phyloP scores from a whole-genome alignment of 1,140 invertebrate species.

The Drosophila watanabei region DNA sequence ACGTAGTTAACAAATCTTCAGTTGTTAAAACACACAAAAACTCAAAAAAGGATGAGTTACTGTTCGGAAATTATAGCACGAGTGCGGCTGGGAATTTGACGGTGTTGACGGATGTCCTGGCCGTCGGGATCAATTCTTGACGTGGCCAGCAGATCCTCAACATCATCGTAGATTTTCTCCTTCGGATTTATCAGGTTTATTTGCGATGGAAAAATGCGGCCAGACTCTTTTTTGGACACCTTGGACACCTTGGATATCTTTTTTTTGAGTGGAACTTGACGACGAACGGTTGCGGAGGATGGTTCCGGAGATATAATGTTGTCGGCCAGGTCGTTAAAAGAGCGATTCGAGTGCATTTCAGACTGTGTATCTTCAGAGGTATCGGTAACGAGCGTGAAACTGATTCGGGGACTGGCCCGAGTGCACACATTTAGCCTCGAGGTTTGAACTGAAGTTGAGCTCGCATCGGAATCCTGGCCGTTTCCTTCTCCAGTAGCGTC shows the following conservation, averaged over 20 bases:
- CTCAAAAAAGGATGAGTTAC: background rate
- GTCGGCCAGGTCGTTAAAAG: conserved; percentile 19
- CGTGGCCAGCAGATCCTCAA: conserved; percentile 38
- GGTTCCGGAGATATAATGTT: background rate
- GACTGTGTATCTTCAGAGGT: background rate
- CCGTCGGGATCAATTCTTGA: conserved; percentile 6
- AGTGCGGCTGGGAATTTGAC: background rate
- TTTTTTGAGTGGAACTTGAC: background rate
- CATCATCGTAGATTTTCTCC: conserved; percentile 1
- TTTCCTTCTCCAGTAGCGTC: background rate
- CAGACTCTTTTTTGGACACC: background rate
- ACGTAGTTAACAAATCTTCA: background rate
- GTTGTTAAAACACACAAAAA: background rate
- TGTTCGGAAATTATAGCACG: background rate
- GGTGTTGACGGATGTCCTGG: conserved; percentile 20
- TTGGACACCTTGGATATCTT: background rate
- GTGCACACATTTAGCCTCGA: conserved; percentile 1
- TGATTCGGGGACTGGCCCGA: conserved; percentile 1
- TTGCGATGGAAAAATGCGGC: background rate
- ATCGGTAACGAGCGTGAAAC: background rate
- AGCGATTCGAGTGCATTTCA: background rate
- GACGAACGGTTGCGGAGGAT: background rate
- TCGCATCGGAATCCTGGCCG: background rate
- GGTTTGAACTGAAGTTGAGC: background rate
- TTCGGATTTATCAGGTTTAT: background rate